Conservation (phyloP, 2,113 vertebrate species). For the Takifugu flavidus region DNA sequence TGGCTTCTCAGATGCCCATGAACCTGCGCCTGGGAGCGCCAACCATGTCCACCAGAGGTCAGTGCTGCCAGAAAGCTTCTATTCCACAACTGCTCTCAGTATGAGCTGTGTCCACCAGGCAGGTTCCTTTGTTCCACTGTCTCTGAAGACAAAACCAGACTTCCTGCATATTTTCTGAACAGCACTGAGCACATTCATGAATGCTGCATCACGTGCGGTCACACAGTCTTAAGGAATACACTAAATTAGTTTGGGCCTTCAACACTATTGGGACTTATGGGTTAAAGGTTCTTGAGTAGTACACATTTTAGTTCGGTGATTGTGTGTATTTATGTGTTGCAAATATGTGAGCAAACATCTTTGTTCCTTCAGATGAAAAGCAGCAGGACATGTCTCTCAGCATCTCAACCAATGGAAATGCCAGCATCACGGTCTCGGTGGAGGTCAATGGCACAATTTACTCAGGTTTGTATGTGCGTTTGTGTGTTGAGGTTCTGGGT, state of each 20-base stretch:
- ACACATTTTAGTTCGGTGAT: too few species aligned
- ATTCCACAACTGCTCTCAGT: too few species aligned
- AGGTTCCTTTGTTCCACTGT: too few species aligned
- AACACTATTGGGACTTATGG: too few species aligned
- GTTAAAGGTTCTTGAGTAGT: too few species aligned
- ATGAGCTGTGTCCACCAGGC: background rate
- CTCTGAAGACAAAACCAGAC: too few species aligned
- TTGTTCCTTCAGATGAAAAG: constrained; percentile 66
- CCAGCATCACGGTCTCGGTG: constrained; percentile 79
- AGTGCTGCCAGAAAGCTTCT: constrained; percentile 26
- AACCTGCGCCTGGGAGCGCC: constrained; percentile 80
- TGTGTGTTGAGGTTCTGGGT: background rate
- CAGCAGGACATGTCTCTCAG: constrained; percentile 77
- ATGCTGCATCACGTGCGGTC: too few species aligned
- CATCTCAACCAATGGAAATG: constrained; percentile 75
- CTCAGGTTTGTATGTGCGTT: constrained; percentile 65
- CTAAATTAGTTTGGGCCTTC: too few species aligned
- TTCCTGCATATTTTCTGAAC: too few species aligned
- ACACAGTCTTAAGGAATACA: too few species aligned
- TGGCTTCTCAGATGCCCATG: constrained; percentile 92
- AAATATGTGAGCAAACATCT: background rate
- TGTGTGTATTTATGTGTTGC: too few species aligned
- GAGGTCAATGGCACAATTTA: constrained; percentile 79
- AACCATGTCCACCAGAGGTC: constrained; percentile 83
- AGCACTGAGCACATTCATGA: too few species aligned